These are phyloP conservation scores for Labia minor DNA, from an alignment of 2,888 invertebrate species.

Conservation along the genomic window DNA sequence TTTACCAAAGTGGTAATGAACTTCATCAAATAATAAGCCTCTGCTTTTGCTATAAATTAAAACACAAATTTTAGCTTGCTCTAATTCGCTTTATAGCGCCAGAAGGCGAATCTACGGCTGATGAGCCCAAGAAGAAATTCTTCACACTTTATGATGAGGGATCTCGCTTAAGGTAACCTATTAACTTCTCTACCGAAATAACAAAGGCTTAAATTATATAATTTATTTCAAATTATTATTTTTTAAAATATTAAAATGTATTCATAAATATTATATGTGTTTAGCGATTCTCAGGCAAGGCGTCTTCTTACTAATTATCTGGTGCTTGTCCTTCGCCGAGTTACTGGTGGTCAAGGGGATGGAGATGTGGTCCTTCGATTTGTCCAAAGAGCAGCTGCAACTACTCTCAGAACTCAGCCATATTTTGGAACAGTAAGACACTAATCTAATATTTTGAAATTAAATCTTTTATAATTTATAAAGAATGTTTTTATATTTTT, in stretches of 20 bases:
- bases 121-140: background rate
- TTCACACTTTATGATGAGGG: background rate
- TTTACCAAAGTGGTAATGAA: no score
- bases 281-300: conserved; percentile 51
- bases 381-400: conserved; percentile 55
- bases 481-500: background rate
- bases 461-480: no score
- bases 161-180: background rate
- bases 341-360: conserved; percentile 31
- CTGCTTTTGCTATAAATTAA: no score
- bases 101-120: background rate
- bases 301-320: conserved; percentile 70
- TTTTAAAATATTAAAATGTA: background rate
- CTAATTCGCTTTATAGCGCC: conserved; percentile 13
- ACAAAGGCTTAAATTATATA: no score
- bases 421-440: conserved; percentile 46
- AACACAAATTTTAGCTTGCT: background rate
- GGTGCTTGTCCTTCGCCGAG: conserved; percentile 57
- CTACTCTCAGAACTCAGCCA: conserved; percentile 55
- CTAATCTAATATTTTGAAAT: background rate
- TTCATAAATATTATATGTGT: background rate
- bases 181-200: background rate
- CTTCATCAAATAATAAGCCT: no score
- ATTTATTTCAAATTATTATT: no score
- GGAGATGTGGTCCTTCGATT: conserved; percentile 63